These are phyloP conservation scores for Paguma larvata DNA, from an alignment of 2,797 vertebrate genomes.

Conservation along the genomic window DNA sequence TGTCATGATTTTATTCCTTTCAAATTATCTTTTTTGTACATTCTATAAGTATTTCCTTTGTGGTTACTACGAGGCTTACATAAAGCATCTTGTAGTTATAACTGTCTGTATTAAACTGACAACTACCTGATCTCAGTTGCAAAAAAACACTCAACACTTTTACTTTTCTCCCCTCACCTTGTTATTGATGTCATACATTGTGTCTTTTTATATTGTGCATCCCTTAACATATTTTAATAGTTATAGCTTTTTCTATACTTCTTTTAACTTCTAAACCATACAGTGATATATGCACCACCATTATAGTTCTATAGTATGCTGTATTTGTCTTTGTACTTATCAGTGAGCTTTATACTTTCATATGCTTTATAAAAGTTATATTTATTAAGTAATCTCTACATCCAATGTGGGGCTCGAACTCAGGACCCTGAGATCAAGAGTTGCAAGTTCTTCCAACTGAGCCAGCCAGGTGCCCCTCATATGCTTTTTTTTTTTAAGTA, in stretches of 20 bases:
- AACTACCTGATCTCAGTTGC: not conserved
- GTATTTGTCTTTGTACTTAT: not conserved
- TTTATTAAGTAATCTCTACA: too few species aligned
- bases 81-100: not conserved
- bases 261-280: not conserved
- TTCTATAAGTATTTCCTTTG: not conserved
- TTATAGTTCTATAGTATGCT: not conserved
- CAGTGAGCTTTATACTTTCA: not conserved
- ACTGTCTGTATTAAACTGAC: not conserved
- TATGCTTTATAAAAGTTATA: too few species aligned
- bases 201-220: not conserved
- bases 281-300: not conserved
- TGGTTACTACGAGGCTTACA: not conserved
- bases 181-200: not conserved
- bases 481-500: not conserved
- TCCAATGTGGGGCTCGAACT: too few species aligned
- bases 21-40: not conserved
- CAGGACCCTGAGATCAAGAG: too few species aligned
- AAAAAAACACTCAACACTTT: not conserved
- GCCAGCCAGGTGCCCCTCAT: too few species aligned
- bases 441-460: too few species aligned
- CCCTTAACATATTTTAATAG: not conserved
- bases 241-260: not conserved
- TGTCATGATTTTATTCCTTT: not conserved
- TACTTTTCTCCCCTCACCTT: not conserved